These are phyloP conservation scores for Drosophila barbarae DNA, from an alignment of 2,888 invertebrate genomes.

Conservation along the genomic window DNA sequence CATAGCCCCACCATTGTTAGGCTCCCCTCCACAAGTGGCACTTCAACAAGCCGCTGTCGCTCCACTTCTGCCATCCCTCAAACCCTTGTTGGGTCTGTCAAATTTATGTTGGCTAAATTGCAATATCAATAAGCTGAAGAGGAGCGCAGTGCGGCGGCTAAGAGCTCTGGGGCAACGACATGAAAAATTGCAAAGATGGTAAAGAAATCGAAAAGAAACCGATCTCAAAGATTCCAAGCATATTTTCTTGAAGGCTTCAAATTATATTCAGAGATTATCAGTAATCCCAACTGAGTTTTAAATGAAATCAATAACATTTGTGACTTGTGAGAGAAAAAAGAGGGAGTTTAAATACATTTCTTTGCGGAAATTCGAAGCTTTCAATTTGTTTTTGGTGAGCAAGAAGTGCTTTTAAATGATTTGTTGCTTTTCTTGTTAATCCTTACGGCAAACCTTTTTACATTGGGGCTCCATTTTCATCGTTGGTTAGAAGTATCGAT, in stretches of 20 bases:
- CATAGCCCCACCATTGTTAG: slow-evolving; percentile 5
- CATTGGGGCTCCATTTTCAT: not conserved
- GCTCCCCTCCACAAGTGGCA: slow-evolving; percentile 20
- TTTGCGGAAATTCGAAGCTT: no score
- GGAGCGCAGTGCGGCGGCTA: slow-evolving; percentile 1
- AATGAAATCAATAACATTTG: not conserved
- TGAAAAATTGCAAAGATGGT: slow-evolving; percentile 11
- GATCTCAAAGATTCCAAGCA: not conserved
- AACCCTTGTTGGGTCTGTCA: slow-evolving; percentile 29
- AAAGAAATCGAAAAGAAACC: not conserved
- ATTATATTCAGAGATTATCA: not conserved
- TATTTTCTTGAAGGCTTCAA: not conserved
- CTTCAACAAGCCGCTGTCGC: slow-evolving; percentile 16
- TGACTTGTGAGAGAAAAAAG: no score
- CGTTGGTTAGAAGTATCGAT: slow-evolving; percentile 22
- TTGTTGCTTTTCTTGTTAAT: not conserved
- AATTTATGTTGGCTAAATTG: slow-evolving; percentile 62
- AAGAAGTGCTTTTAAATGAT: not conserved
- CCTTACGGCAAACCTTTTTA: not conserved
- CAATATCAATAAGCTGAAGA: slow-evolving; percentile 61
- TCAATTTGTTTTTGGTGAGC: no score
- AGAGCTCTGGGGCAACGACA: slow-evolving; percentile 8
- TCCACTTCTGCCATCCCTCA: slow-evolving; percentile 1
- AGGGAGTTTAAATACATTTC: no score
- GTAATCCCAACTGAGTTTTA: not conserved